phyloP scores from a whole-genome alignment of 2,888 invertebrate genomes.

The Eledona agricola region DNA sequence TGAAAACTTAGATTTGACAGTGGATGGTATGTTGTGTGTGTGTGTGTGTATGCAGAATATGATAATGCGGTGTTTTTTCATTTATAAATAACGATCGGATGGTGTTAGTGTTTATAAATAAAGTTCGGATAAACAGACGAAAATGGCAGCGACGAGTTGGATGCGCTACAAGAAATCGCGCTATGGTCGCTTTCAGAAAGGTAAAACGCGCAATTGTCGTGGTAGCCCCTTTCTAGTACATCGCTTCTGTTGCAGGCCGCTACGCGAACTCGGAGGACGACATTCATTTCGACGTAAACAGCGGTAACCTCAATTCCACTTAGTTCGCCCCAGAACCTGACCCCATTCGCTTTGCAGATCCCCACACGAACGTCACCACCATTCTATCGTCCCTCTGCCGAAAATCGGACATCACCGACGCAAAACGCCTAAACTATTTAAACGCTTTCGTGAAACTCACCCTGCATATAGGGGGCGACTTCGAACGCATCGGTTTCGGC shows the following conservation, averaged over 20 bases:
- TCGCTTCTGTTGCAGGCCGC: constrained; percentile 21
- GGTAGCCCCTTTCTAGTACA: not conserved
- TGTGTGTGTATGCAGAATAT: constrained; percentile 17
- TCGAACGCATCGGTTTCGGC: constrained; percentile 74
- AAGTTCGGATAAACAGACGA: not conserved
- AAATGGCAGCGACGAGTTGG: constrained; percentile 67
- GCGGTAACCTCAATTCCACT: constrained; percentile 61
- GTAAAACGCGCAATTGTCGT: constrained; percentile 46
- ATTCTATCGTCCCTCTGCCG: constrained; percentile 72
- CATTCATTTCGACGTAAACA: constrained; percentile 65
- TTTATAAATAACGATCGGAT: constrained; percentile 13
- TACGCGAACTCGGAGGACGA: constrained; percentile 47
- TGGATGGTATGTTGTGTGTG: constrained; percentile 1
- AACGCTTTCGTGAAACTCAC: constrained; percentile 88
- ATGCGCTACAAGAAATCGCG: constrained; percentile 63
- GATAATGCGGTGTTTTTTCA: constrained; percentile 26
- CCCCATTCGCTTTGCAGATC: constrained; percentile 56
- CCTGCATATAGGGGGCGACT: constrained; percentile 69
- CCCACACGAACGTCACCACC: constrained; percentile 71
- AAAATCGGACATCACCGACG: constrained; percentile 72
- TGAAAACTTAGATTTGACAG: constrained; percentile 13
- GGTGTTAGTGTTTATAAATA: constrained; percentile 6
- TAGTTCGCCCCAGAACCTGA: no score
- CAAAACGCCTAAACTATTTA: constrained; percentile 83
- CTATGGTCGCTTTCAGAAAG: constrained; percentile 63